Evolutionary conservation across 37 sponge, comb jelly and placozoan genomes (phyloP).

Genomic region (Agelas oroides): DNA sequence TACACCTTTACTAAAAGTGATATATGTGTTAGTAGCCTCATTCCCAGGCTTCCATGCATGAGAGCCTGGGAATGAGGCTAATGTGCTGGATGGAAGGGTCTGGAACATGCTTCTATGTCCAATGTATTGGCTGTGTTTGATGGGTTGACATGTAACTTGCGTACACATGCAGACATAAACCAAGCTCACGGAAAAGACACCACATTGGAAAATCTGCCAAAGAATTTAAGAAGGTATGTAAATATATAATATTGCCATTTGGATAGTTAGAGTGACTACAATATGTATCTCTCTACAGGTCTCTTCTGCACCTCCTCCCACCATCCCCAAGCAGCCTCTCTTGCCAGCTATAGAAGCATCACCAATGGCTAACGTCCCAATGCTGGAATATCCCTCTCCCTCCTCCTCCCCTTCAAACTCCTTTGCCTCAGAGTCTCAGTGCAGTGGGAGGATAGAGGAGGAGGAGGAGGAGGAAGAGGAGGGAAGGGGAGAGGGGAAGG

Average conservation of each 20-base stretch:
- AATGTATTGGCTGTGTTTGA: too few relatives aligned
- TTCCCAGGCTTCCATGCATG: neutral
- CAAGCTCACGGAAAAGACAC: constrained; percentile 12
- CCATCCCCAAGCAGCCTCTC: constrained; percentile 64
- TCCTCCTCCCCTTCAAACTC: constrained; percentile 5
- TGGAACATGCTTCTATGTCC: too few relatives aligned
- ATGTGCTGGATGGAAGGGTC: too few relatives aligned
- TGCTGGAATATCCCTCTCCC: neutral
- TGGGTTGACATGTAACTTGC: too few relatives aligned
- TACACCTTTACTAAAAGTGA: too few relatives aligned
- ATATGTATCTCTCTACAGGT: constrained; percentile 32
- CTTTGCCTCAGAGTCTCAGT: neutral
- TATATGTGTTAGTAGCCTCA: neutral
- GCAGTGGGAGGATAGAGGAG: neutral
- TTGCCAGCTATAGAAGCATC: constrained; percentile 42
- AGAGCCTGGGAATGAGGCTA: neutral
- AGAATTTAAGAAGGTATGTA: constrained; percentile 59
- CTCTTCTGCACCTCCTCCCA: constrained; percentile 59
- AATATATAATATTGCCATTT: neutral
- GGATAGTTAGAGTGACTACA: neutral
- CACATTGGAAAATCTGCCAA: constrained; percentile 55
- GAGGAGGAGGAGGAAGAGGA: neutral
- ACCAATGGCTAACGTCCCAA: neutral
- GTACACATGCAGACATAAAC: constrained; percentile 16
- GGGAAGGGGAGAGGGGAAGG: neutral